Base-by-base conservation (phyloP, 64 coral and sea anemone species). In the Astreopora myriophthalma region DNA sequence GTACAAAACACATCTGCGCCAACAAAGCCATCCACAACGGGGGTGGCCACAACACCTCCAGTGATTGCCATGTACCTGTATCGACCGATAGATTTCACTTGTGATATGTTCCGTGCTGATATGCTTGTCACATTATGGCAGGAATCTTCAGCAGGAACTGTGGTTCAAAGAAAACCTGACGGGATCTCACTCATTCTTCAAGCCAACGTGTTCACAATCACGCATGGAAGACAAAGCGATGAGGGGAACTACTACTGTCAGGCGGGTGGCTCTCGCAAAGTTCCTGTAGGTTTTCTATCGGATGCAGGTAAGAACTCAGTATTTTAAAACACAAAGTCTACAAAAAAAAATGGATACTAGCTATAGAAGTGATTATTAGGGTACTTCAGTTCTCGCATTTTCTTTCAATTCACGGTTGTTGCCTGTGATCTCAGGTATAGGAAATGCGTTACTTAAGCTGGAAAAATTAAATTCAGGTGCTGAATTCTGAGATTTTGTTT, bases 181-280 rank as follows among this genome's bases (percentile, higher is more conserved):
- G 79, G 79, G 0, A 6, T 64, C 13, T 22, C 55, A 25, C 31
- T 83, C 28, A 38, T 83, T 38, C 79, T 33, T 35, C 52, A 64
- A 83, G 34, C 8, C 32, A 63, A 64, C 8, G 34, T 25, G 34
- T 83, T 83, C 38, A 83, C 33, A 2, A 63, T 83, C 20, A 83
- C 34, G n/a, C 31, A 64, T 9, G 79, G 31, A n/a, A n/a, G 30
- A 38, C 2, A 36, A 14, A 40, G 20, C 7, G 79, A 83, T 36
- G 16, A 25, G 26, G 79, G 79, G 6, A 65, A 8, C 24, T 83
- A 83, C 23, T 83, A 83, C 39, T 83, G 79, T 14, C 79, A 39
- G 57, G 57, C 31, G 22, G 55, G 14, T 4, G 33, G 17, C 51
- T 82, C 31, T 29, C 20, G n/a, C 30, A 83, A 83, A 57, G 33